Evolutionary conservation across 2,797 vertebrate genomes (phyloP).

Genomic region (Acridotheres tristis): DNA sequence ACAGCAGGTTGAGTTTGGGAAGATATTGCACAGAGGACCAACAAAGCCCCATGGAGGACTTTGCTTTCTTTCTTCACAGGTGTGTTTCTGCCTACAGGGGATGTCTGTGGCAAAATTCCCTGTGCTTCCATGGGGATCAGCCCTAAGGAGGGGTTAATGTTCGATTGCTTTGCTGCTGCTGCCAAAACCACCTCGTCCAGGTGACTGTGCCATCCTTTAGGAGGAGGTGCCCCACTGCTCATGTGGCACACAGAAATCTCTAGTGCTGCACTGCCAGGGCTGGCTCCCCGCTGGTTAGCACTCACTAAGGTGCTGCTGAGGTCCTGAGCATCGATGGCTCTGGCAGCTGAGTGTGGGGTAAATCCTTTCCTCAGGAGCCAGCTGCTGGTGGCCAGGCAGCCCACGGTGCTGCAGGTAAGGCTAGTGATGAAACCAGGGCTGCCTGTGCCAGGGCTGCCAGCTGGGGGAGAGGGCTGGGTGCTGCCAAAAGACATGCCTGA

Average conservation of each 20-base stretch:
- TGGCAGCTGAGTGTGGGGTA: not conserved
- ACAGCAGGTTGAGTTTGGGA: not conserved
- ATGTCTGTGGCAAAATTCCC: not conserved
- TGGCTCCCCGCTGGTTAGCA: not conserved
- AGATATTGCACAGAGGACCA: not conserved
- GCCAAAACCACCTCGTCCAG: not conserved
- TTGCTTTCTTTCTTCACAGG: not conserved
- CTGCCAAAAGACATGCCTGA: not conserved
- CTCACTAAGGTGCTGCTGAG: not conserved
- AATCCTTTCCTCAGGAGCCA: not conserved
- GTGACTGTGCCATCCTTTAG: not conserved
- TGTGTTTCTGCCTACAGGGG: not conserved
- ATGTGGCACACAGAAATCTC: not conserved
- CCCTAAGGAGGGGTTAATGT: not conserved
- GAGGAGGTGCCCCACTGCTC: fast-evolving
- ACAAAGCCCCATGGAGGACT: fast-evolving
- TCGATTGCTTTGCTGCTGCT: not conserved
- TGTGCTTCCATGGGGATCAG: fast-evolving
- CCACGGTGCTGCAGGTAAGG: not conserved
- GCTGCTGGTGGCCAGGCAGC: not conserved
- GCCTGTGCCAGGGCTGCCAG: not conserved
- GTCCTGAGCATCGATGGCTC: not conserved
- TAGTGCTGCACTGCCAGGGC: not conserved
- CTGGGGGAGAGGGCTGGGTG: not conserved
- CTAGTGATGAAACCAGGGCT: not conserved